phyloP scores from a whole-genome alignment of 2,113 vertebrate genomes.

The Blennius ocellaris region DNA sequence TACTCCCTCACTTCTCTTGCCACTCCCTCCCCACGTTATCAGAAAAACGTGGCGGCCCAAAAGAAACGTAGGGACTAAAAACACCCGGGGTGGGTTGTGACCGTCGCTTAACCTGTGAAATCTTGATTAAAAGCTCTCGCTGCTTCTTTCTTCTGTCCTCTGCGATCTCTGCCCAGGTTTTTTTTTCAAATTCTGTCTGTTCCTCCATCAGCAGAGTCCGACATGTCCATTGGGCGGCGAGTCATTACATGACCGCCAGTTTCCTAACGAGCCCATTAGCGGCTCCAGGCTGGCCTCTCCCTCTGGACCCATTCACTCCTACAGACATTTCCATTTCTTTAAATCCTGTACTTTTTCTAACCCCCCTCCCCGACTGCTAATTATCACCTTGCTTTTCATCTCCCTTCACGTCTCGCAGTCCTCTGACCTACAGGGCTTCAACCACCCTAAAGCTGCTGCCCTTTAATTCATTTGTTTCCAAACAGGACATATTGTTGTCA shows the following conservation, averaged over 20 bases:
- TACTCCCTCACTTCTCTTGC: too few species aligned
- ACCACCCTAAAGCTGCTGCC: background rate
- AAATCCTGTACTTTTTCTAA: constrained; percentile 20
- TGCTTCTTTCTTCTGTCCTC: constrained; percentile 7
- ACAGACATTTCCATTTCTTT: constrained; percentile 40
- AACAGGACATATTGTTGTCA: too few species aligned
- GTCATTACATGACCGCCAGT: constrained; percentile 59
- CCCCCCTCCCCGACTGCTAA: constrained; percentile 22
- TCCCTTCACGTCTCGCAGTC: background rate
- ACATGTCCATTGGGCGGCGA: constrained; percentile 49
- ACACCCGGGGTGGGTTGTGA: too few species aligned
- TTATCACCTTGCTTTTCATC: constrained; percentile 20
- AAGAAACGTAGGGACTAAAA: too few species aligned
- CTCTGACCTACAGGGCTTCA: background rate
- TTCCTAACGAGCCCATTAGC: constrained; percentile 74
- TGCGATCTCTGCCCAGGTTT: too few species aligned
- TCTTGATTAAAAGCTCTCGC: background rate
- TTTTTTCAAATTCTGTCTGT: constrained; percentile 45
- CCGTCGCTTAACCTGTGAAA: too few species aligned
- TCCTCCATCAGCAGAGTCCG: constrained; percentile 34
- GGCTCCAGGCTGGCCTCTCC: constrained; percentile 26
- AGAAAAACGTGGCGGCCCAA: too few species aligned
- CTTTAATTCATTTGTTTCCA: too few species aligned
- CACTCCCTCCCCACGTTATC: too few species aligned
- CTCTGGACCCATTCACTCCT: constrained; percentile 18